A percentile compares a stretch with the other conserved stretches of the same genome.
Conservation (phyloP, 2,888 invertebrate species). For the Poecilus cupreus region DNA sequence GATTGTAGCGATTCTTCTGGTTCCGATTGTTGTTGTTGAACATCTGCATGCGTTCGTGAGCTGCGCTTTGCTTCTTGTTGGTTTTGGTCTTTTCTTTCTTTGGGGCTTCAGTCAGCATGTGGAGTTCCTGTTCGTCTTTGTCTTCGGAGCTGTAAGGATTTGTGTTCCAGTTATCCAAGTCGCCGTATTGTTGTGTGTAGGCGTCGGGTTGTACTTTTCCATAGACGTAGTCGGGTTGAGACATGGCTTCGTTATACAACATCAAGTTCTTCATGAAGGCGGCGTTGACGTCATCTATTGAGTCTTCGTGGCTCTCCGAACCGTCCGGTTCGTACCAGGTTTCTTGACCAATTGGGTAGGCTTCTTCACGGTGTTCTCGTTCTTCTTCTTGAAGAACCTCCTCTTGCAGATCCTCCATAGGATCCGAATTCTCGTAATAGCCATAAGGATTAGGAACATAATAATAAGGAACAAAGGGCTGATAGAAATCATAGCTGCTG, state of each 20-base stretch:
- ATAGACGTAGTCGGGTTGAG: constrained; percentile 64
- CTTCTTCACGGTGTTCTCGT: constrained; percentile 74
- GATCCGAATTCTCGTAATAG: constrained; percentile 72
- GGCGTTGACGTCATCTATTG: constrained; percentile 74
- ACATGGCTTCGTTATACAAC: constrained; percentile 77
- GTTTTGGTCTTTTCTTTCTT: constrained; percentile 60
- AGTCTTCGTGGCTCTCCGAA: constrained; percentile 66
- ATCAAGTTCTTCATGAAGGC: constrained; percentile 82
- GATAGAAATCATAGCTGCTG: constrained; percentile 72
- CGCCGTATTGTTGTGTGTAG: constrained; percentile 60
- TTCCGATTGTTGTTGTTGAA: constrained; percentile 63
- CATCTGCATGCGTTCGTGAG: constrained; percentile 64
- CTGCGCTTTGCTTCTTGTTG: constrained; percentile 59
- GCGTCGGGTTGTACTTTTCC: constrained; percentile 62
- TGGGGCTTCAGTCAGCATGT: constrained; percentile 77
- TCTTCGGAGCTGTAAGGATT: constrained; percentile 74
- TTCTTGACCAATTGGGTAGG: constrained; percentile 80
- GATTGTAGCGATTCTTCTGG: constrained; percentile 68
- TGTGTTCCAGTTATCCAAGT: constrained; percentile 63
- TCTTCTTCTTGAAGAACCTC: constrained; percentile 79
- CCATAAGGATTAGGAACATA: constrained; percentile 71
- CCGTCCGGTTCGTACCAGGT: constrained; percentile 78
- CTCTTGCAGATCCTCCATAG: constrained; percentile 76
- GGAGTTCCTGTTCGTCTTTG: constrained; percentile 80
- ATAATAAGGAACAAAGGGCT: constrained; percentile 72